Evolutionary conservation across 1,140 invertebrate species (phyloP), one percentile per base, ranked within the genome.

Genomic region (Heliconius melpomene): DNA sequence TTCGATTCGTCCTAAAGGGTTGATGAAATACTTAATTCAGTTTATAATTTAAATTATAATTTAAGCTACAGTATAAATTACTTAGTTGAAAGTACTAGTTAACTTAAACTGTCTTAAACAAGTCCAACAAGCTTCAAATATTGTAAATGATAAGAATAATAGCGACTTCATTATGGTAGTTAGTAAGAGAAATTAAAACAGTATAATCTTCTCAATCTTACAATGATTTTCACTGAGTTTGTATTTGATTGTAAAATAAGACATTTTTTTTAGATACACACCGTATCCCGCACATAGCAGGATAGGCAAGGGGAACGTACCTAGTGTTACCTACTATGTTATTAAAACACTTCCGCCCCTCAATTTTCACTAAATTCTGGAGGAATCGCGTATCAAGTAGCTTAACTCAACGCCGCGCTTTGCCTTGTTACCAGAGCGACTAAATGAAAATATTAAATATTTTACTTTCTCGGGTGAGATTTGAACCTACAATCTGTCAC

Each of bases 141-240:
- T 60, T 60, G 3, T 60, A 60, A 60, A n/a, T 60, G 54, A 60
- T 60, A 60, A 60, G 54, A 60, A 60, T 60, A 60, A 60, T 26
- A 60, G 18, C 20, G 20, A 60, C 20, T 60, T 60, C 2, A 60
- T 60, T 60, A 26, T 5, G 0, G 8, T 11, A 23, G n/a, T 60
- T 60, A 7, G 50, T 52, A 20, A 18, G 20, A 23, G n/a, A 60
- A 60, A 20, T 60, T 60, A 9, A 23, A 60, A 60, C 7, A 26
- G 8, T 23, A 52, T 60, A n/a, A 60, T 60, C 54, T 23, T 60
- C n/a, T 60, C 2, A 60, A 60, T 26, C n/a, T 60, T 23, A 26
- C 9, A 60, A 60, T n/a, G 8, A 60, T 7, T 60, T n/a, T 9
- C 3, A 2, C 54, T 60, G 54, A 23, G 2, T 26, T 60, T 60